Evolutionary conservation across 2,797 vertebrate species (phyloP), one percentile per base, ranked within the genome.

Genomic region (Acanthurus lineatus): DNA sequence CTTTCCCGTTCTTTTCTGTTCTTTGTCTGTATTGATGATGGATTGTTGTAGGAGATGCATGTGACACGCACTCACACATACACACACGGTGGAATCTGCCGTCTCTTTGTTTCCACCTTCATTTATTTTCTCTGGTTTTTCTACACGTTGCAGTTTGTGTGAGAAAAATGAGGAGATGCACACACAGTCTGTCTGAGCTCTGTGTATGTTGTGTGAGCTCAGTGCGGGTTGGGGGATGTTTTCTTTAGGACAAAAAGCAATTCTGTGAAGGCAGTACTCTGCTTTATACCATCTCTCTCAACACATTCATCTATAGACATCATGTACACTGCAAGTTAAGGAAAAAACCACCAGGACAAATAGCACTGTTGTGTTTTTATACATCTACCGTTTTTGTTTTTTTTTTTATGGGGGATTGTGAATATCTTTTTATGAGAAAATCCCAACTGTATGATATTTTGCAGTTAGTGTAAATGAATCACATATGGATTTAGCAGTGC

Each of bases 21-120:
- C 90, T 92, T 92, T 92, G 87, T 94, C 85, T 9, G 22, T 84
- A 79, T 84, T 89, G 74, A 91, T 91, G 90, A 93, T 93, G 87
- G 82, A 92, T 94, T 68, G 87, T 87, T 76, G 74, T 57, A 75
- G 62, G 72, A 60, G 76, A 86, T 84, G 81, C 89, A 80, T 69
- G 77, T 70, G 76, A 69, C 79, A 64, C 79, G 79, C 70, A 77
- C 66, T 65, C 72, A 72, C 66, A 81, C 60, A 65, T 72, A 81
- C 81, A 63, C 81, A 82, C 73, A 79, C 58, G 62, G 56, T 82
- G 84, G 83, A 92, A 90, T 91, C 88, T 84, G 88, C 81, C 90
- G 87, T 84, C 79, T 85, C 89, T 92, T 91, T 93, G 92, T 93
- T 92, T 89, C 76, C 87, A 84, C 80, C 87, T 90, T 89, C 86